These are phyloP conservation scores for Noctua comes DNA, from an alignment of 2,888 invertebrate genomes.

Conservation along the genomic window DNA sequence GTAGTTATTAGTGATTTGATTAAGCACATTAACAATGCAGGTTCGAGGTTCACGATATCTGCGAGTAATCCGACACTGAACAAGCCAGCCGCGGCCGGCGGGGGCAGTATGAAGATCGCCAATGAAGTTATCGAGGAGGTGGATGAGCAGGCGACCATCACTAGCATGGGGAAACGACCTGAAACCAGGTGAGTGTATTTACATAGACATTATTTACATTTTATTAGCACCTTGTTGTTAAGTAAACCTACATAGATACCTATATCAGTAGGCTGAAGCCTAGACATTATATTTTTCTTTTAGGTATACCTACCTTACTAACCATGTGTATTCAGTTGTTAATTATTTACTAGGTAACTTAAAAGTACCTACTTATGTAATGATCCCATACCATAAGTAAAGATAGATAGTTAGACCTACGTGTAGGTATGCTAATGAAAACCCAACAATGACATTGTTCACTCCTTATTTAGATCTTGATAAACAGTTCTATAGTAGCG, in stretches of 20 bases:
- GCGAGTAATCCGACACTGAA: constrained; percentile 85
- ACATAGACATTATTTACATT: constrained; percentile 11
- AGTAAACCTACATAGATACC: background rate
- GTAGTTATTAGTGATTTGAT: constrained; percentile 30
- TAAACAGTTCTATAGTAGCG: constrained; percentile 8
- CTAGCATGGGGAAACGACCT: constrained; percentile 91
- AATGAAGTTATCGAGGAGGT: constrained; percentile 94
- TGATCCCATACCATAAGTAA: background rate
- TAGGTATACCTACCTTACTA: background rate
- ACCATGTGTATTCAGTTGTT: background rate
- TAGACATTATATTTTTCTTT: background rate
- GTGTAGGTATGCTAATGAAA: constrained; percentile 31
- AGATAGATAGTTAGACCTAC: background rate
- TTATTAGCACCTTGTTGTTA: constrained; percentile 9
- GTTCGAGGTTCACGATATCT: constrained; percentile 83
- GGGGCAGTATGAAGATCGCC: constrained; percentile 92
- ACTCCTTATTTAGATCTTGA: constrained; percentile 41
- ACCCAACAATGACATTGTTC: constrained; percentile 34
- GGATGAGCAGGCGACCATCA: constrained; percentile 95
- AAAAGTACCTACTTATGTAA: background rate
- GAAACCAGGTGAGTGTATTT: constrained; percentile 80
- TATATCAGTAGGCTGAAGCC: background rate
- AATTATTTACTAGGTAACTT: background rate
- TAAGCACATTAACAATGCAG: constrained; percentile 69
- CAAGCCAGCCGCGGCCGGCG: constrained; percentile 82